A percentile compares a stretch with the other conserved stretches of the same genome.
These are phyloP conservation scores for Falco concolor DNA, from an alignment of 2,797 vertebrate genomes.

Conservation along the genomic window DNA sequence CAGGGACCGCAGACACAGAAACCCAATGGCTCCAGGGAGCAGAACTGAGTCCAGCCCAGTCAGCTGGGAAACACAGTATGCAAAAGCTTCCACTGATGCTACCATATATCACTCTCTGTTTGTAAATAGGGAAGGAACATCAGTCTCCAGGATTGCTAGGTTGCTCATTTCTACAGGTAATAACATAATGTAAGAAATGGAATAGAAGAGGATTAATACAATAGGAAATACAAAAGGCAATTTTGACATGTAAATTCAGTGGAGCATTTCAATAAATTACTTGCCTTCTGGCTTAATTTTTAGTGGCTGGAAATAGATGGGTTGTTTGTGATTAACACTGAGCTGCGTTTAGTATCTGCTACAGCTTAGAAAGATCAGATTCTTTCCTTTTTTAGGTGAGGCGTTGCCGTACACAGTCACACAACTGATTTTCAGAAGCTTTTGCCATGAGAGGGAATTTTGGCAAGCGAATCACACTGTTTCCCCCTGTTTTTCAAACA, in stretches of 20 bases:
- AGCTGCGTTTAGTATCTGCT: background rate
- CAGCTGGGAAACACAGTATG: background rate
- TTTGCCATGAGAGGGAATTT: background rate
- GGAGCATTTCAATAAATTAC: slow-evolving; percentile 1
- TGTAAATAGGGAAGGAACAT: background rate
- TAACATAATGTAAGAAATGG: background rate
- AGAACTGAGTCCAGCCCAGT: background rate
- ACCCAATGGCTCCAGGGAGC: background rate
- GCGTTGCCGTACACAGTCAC: background rate
- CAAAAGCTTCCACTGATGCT: background rate
- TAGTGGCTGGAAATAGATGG: background rate
- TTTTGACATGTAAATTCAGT: slow-evolving; percentile 18
- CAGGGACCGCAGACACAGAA: background rate
- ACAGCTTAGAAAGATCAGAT: background rate
- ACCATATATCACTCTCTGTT: background rate
- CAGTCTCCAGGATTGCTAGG: background rate
- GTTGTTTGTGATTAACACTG: background rate
- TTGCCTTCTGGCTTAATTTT: slow-evolving; percentile 28
- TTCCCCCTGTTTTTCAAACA: background rate
- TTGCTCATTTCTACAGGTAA: background rate
- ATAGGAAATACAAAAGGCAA: background rate
- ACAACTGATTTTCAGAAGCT: background rate
- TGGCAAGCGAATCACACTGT: background rate
- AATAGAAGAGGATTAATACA: background rate
- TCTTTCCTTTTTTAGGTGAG: background rate